Base-by-base conservation (phyloP, 2,797 vertebrate genomes). In the Antennarius maculatus region DNA sequence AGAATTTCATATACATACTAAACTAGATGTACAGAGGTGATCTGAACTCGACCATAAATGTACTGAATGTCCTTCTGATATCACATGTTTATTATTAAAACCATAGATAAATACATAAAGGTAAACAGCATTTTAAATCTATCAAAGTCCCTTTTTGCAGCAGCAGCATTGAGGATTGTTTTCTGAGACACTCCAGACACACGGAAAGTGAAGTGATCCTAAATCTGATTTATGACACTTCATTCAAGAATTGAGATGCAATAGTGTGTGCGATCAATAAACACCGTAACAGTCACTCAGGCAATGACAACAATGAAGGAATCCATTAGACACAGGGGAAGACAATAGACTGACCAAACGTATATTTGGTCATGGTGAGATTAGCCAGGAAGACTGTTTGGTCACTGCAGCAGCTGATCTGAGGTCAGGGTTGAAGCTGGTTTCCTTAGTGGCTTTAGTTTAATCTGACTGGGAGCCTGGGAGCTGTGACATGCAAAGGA, bases 401-500 rank as follows among this genome's bases (percentile, higher is more conserved):
- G 63, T 67, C 53, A 43, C 18, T 28, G 52, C 34, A 42, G 46
- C 41, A 62, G 34, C 54, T 7, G 49, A 67, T 27, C 47, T 43
- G 5, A 61, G 65, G 52, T 66, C 61, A 57, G 54, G 28, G 41
- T 58, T 50, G 7, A 47, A 61, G 47, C 52, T 56, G 10, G 61
- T 68, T 50, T 50, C 5, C 41, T 53, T 71, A 43, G 70, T 8
- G 23, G 60, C 29, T 70, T 84, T 67, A 61, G 39, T 49, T 54
- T 73, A 49, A 72, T 72, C 61, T 54, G 17, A 57, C 47, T 37
- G 41, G 52, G 54, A 61, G 63, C 34, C 51, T 68, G 69, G 23
- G 23, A 23, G 23, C 23, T 2, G 23, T 1, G 23, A 23, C 23
- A 23, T 61, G 64, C 58, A 37, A 42, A n/a, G 34, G 62, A 57